Evolutionary conservation across 2,888 invertebrate species (phyloP), one percentile per base, ranked within the genome.

Genomic region (Eristalis pertinax): DNA sequence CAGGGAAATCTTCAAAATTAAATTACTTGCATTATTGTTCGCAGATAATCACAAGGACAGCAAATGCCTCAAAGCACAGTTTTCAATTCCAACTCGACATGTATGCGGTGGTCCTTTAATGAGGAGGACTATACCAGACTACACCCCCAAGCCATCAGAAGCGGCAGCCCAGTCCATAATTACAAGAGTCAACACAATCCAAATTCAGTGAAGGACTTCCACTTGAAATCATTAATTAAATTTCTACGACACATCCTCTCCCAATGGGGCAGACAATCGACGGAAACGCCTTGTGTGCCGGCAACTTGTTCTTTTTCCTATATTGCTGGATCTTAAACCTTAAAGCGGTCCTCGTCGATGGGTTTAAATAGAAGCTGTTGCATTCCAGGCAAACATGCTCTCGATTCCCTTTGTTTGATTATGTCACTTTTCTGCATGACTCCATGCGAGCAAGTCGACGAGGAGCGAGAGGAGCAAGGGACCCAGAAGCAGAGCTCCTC

Each of bases 141-240:
- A 15, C 43, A 50, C 50, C 19, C 50, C 19, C 22, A 15, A 43
- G 26, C 56, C 69, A 41, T 8, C 62, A 5, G 29, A 67, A 29
- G n/a, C 38, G 62, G 38, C 26, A 77, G 35, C 35, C 13, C 50
- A 56, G 56, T 26, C 63, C 56, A 77, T 63, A 63, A 77, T 69
- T 63, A 50, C 63, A 77, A 43, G 38, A 78, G 56, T 56, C 69
- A 78, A 70, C 56, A 78, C 38, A 70, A 70, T 70, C 77, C 26
- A 50, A 70, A 63, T 70, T 69, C 69, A 41, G 35, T 15, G 26
- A 32, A 64, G 70, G 26, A 38, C 29, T 58, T 29, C 22, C 38
- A 70, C 19, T 38, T 10, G 63, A 29, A 63, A 70, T 63, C 69
- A 41, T 78, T 78, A 43, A 76, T 60, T 67, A 63, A 70, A 70